Conservation (phyloP, 2,888 invertebrate genomes). For the Listrodromus nycthemerus region DNA sequence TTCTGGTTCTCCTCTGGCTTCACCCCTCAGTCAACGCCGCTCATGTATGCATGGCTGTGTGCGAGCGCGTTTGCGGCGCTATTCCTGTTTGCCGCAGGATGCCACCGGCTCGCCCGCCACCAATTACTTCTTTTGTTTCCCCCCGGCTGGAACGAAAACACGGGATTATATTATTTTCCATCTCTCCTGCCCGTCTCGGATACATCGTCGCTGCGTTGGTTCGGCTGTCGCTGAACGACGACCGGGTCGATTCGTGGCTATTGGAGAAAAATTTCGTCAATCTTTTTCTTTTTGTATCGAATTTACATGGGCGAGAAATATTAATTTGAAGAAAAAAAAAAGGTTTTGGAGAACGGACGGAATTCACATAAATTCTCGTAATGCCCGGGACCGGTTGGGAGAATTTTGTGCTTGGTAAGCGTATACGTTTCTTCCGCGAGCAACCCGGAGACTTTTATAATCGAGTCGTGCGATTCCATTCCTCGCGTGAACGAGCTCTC, state of each 20-base stretch:
- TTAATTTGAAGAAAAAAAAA: conserved; percentile 17
- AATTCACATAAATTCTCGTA: conserved; percentile 15
- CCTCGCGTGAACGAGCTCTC: not conserved
- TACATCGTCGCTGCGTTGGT: not conserved
- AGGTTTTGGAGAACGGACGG: not conserved
- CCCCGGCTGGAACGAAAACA: conserved; percentile 59
- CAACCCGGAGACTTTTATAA: conserved; percentile 5
- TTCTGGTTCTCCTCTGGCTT: conserved; percentile 33
- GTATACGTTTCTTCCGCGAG: not conserved
- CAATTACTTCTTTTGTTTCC: conserved; percentile 67
- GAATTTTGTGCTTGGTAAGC: conserved; percentile 33
- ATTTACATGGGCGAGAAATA: conserved; percentile 39
- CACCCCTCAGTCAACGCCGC: conserved; percentile 15
- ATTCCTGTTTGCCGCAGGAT: conserved; percentile 55
- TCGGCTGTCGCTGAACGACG: conserved; percentile 39
- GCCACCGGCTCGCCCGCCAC: conserved; percentile 59
- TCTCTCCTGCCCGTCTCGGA: conserved; percentile 18
- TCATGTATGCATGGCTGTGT: not conserved
- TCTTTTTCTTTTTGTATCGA: conserved; percentile 23
- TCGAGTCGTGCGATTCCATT: conserved; percentile 8
- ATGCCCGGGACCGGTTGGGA: conserved; percentile 30
- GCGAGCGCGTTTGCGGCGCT: conserved; percentile 14
- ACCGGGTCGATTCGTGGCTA: conserved; percentile 7
- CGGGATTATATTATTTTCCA: conserved; percentile 61
- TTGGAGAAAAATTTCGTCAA: not conserved